phyloP scores from a whole-genome alignment of 2,888 invertebrate genomes.

The Caenorhabditis plicata region DNA sequence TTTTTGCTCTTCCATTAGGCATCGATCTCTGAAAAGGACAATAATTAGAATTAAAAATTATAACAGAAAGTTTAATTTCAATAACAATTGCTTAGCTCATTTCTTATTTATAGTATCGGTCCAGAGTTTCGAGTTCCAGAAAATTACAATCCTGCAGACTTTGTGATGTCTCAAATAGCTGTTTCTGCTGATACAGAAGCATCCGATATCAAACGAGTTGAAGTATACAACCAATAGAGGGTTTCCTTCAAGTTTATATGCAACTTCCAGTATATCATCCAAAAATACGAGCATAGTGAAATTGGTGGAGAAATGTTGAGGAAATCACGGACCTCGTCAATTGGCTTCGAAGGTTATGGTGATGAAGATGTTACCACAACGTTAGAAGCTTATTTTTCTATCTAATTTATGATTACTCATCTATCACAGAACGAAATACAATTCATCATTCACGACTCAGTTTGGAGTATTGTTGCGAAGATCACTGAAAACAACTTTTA shows the following conservation, averaged over 20 bases:
- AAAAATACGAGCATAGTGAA: conserved; percentile 22
- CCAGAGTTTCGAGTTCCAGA: conserved; percentile 46
- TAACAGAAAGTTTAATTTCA: no score
- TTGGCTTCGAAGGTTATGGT: conserved; percentile 12
- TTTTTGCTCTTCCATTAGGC: no score
- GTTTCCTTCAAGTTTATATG: not conserved
- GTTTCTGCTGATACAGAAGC: conserved; percentile 40
- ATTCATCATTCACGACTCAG: conserved; percentile 84
- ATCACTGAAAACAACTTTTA: conserved; percentile 82
- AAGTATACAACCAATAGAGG: no score
- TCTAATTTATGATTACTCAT: not conserved
- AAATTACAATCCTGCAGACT: conserved; percentile 65
- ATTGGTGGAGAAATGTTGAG: conserved; percentile 17
- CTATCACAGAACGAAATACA: conserved; percentile 71
- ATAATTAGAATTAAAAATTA: no score
- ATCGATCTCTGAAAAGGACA: no score
- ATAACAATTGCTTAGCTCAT: no score
- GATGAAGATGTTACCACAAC: conserved; percentile 5
- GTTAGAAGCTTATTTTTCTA: not conserved
- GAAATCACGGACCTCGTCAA: conserved; percentile 15
- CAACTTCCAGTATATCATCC: conserved; percentile 9
- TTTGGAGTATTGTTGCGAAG: conserved; percentile 86
- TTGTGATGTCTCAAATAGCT: conserved; percentile 60
- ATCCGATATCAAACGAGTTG: conserved; percentile 31
- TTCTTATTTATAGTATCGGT: no score